Evolutionary conservation across 2,113 vertebrate genomes (phyloP).

Genomic region (Larimichthys crocea): DNA sequence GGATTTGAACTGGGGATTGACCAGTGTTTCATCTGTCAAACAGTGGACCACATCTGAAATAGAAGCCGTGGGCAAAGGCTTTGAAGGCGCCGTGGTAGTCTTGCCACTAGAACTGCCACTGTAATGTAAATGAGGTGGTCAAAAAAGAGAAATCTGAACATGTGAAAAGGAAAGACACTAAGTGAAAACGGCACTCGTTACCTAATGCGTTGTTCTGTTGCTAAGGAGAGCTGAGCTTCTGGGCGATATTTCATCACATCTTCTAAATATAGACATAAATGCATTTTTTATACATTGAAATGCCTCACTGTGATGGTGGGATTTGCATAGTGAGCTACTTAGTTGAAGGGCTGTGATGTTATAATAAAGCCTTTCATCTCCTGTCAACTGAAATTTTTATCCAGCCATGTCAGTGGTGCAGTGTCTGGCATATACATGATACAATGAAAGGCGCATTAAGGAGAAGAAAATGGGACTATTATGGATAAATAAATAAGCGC

Average conservation of each 20-base stretch:
- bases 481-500: slow-evolving; percentile 25
- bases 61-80: slow-evolving; percentile 44
- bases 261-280: slow-evolving; percentile 49
- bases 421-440: neutral
- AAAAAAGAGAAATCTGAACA: slow-evolving; percentile 54
- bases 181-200: slow-evolving; percentile 21
- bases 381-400: slow-evolving; percentile 24
- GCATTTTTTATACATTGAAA: slow-evolving; percentile 24
- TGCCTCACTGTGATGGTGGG: neutral
- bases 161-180: slow-evolving; percentile 17
- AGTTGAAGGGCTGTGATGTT: slow-evolving; percentile 15
- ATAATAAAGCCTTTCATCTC: slow-evolving; percentile 31
- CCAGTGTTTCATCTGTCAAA: slow-evolving; percentile 63
- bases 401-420: neutral
- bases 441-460: neutral
- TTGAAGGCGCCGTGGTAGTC: slow-evolving; percentile 62
- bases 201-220: slow-evolving; percentile 37
- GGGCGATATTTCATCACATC: slow-evolving; percentile 13
- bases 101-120: slow-evolving; percentile 49
- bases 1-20: slow-evolving; percentile 37
- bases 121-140: slow-evolving; percentile 68
- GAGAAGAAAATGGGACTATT: slow-evolving; percentile 19
- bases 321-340: slow-evolving; percentile 8
- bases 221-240: slow-evolving; percentile 2
- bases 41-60: slow-evolving; percentile 51